These are phyloP conservation scores for Gymnothorax reevesii DNA, from an alignment of 2,797 vertebrate genomes.

Conservation along the genomic window DNA sequence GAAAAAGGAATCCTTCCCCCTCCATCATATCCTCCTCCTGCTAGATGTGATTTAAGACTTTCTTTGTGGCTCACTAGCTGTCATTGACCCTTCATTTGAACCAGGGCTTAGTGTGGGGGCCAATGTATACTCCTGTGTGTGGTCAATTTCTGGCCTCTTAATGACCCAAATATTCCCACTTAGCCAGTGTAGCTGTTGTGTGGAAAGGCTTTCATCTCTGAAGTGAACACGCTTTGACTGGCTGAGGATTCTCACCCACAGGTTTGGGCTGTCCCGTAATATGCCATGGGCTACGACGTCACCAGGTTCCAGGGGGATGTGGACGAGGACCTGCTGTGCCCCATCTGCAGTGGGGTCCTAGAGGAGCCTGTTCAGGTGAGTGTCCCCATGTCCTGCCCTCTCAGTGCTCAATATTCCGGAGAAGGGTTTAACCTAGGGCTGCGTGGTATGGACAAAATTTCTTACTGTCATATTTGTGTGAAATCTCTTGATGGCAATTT, in stretches of 20 bases:
- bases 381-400: not conserved
- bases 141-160: not conserved
- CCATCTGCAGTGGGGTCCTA: slow-evolving; percentile 83
- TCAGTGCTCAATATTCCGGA: not conserved
- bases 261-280: slow-evolving; percentile 17
- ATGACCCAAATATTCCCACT: not conserved
- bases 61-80: not conserved
- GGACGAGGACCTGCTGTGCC: slow-evolving; percentile 81
- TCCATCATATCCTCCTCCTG: not conserved
- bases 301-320: slow-evolving; percentile 80
- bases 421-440: no score
- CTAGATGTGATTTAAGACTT: not conserved
- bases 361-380: slow-evolving; percentile 82
- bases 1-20: not conserved
- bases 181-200: not conserved
- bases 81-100: slow-evolving; percentile 64
- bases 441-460: no score
- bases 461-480: no score
- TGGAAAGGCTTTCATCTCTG: not conserved
- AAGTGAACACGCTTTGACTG: not conserved
- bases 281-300: slow-evolving; percentile 71
- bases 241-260: not conserved
- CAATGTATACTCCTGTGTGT: not conserved
- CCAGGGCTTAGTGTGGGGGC: slow-evolving; percentile 65
- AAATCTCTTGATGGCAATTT: no score